Evolutionary conservation across 2,888 invertebrate species (phyloP).

Genomic region (Cheilosia variabilis): DNA sequence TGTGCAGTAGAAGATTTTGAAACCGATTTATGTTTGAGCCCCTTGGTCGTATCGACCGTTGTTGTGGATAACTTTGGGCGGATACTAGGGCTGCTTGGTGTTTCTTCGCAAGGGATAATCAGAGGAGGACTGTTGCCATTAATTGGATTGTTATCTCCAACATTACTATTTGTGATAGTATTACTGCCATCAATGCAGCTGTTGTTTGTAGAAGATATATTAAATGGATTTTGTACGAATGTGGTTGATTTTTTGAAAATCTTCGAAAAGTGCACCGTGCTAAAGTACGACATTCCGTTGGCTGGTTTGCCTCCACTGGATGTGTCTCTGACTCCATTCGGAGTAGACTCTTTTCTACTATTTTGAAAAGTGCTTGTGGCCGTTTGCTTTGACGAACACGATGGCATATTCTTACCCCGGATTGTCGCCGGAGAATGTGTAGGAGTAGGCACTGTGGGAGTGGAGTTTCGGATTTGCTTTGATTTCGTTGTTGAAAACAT

Average conservation of each 20-base stretch:
- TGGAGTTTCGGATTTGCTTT: slow-evolving; percentile 35
- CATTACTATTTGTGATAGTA: slow-evolving; percentile 8
- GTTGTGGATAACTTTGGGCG: neutral
- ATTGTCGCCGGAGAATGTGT: slow-evolving; percentile 38
- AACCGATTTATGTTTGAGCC: slow-evolving; percentile 18
- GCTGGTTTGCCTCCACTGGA: slow-evolving; percentile 30
- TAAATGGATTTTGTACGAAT: slow-evolving; percentile 73
- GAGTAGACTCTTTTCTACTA: slow-evolving; percentile 16
- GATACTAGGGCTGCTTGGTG: neutral
- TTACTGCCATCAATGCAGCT: slow-evolving; percentile 11
- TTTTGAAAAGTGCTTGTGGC: slow-evolving; percentile 4
- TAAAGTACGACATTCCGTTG: slow-evolving; percentile 71
- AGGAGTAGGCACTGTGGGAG: neutral
- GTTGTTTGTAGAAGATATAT: slow-evolving; percentile 30
- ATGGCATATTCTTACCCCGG: slow-evolving; percentile 22
- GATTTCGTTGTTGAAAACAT: slow-evolving; percentile 57
- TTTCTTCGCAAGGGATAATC: neutral
- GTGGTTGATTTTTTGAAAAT: slow-evolving; percentile 75
- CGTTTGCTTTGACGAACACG: slow-evolving; percentile 23
- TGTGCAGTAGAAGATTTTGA: neutral
- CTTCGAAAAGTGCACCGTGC: slow-evolving; percentile 70
- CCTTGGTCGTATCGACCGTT: neutral
- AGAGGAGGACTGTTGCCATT: neutral
- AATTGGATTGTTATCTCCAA: neutral
- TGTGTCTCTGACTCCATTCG: slow-evolving; percentile 22